A percentile compares a stretch with the other conserved stretches of the same genome.
These are phyloP conservation scores for Drosophila cognata DNA, from an alignment of 2,888 invertebrate species.

Conservation along the genomic window DNA sequence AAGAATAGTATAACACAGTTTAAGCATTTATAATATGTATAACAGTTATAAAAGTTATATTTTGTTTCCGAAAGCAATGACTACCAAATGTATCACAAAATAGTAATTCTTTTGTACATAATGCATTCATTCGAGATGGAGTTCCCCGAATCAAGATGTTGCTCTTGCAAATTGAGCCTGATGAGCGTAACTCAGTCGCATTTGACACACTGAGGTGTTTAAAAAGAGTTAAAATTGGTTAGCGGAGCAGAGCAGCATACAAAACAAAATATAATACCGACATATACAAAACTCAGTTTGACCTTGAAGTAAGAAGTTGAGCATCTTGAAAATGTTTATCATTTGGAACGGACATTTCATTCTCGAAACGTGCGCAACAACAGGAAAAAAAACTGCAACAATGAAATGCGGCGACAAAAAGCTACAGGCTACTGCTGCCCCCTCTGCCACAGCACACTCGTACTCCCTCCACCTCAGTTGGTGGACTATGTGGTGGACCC, in stretches of 20 bases:
- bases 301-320: constrained; percentile 66
- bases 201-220: constrained; percentile 78
- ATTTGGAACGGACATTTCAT: constrained; percentile 75
- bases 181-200: constrained; percentile 68
- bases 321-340: constrained; percentile 61
- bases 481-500: constrained; percentile 37
- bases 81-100: not conserved
- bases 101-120: not conserved
- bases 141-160: not conserved
- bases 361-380: constrained; percentile 62
- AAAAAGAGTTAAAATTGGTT: constrained; percentile 43
- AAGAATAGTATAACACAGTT: too few species aligned
- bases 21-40: not conserved
- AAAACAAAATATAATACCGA: not conserved
- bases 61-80: not conserved
- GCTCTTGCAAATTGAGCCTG: constrained; percentile 19
- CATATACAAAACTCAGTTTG: constrained; percentile 51
- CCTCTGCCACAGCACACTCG: not conserved
- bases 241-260: constrained; percentile 17
- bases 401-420: constrained; percentile 75
- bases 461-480: not conserved
- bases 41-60: not conserved
- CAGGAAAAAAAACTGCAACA: constrained; percentile 59
- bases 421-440: constrained; percentile 24
- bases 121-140: not conserved